These are phyloP conservation scores for Malurus melanocephalus DNA, from an alignment of 2,113 vertebrate species.

Conservation along the genomic window DNA sequence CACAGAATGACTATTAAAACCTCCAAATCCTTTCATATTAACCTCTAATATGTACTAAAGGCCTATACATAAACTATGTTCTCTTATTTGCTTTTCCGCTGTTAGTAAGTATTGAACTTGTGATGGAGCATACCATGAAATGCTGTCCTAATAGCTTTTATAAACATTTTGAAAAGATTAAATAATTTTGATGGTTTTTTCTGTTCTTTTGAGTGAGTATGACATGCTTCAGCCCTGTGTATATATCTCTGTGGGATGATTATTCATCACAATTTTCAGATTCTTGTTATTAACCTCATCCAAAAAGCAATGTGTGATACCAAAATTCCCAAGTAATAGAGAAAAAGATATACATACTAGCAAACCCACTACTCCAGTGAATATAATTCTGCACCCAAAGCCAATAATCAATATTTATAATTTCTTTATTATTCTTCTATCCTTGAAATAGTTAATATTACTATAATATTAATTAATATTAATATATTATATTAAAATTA, in stretches of 20 bases:
- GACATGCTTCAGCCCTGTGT: background rate
- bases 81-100: background rate
- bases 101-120: background rate
- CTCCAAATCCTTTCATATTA: background rate
- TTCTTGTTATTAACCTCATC: background rate
- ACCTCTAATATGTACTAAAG: background rate
- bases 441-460: background rate
- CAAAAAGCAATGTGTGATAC: background rate
- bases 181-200: background rate
- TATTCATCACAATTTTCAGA: background rate
- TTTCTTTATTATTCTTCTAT: background rate
- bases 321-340: background rate
- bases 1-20: background rate
- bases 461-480: no score
- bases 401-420: background rate
- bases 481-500: no score
- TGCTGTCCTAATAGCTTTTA: background rate
- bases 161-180: background rate
- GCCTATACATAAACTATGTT: background rate
- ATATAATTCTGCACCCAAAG: background rate
- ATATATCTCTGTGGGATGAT: background rate
- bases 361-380: background rate
- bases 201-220: background rate
- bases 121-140: background rate
- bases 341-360: background rate